These are phyloP conservation scores for Sesamia nonagrioides DNA, from an alignment of 1,140 invertebrate species.

Conservation along the genomic window DNA sequence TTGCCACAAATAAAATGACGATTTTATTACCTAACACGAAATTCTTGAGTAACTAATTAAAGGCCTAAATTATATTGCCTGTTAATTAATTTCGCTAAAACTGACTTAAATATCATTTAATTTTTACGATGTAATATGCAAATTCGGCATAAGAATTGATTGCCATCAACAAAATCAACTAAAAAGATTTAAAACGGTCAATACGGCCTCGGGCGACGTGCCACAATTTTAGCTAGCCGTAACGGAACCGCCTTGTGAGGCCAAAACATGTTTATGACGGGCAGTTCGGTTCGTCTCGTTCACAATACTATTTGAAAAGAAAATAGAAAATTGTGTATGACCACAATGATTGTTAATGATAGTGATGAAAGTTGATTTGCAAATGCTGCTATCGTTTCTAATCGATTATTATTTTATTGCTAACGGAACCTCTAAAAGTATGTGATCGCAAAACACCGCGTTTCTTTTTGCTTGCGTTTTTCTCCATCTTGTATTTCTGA, in stretches of 20 bases:
- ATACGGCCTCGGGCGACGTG: conserved; percentile 22
- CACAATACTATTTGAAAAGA: conserved; percentile 1
- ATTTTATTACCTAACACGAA: neutral
- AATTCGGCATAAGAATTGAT: neutral
- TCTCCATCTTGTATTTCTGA: neutral
- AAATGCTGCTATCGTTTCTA: conserved; percentile 1
- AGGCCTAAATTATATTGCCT: neutral
- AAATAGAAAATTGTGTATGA: conserved; percentile 12
- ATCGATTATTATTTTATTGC: neutral
- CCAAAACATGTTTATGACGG: conserved; percentile 43
- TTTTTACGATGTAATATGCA: neutral
- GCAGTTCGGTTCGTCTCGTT: conserved; percentile 6
- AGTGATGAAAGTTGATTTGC: conserved; percentile 20
- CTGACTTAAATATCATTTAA: neutral
- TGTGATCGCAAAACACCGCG: neutral
- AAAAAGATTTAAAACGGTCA: conserved; percentile 25
- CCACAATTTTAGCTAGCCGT: conserved; percentile 21
- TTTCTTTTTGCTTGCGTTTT: neutral
- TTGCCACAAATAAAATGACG: neutral
- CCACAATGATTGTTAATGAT: conserved; percentile 12
- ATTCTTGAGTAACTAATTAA: neutral
- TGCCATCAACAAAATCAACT: conserved; percentile 7
- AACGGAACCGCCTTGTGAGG: conserved; percentile 46
- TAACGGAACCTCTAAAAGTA: neutral
- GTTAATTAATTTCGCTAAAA: neutral